phyloP scores from a whole-genome alignment of 2,113 vertebrate species.

The Hyperopisus bebe region DNA sequence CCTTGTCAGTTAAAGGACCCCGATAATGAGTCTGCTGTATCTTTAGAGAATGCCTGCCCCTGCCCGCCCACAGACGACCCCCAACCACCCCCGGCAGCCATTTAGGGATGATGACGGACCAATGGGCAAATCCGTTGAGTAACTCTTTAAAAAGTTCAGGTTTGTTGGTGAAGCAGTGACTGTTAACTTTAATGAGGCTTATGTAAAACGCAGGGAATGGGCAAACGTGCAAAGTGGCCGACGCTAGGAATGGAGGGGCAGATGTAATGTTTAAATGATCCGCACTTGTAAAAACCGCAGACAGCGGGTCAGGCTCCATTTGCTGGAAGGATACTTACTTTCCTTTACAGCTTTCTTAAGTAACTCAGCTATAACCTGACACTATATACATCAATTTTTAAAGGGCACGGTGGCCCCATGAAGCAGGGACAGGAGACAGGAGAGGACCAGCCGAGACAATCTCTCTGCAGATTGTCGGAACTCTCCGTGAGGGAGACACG shows the following conservation, averaged over 20 bases:
- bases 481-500: not conserved
- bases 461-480: not conserved
- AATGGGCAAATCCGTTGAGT: not conserved
- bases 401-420: not conserved
- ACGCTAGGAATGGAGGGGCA: not conserved
- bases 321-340: not conserved
- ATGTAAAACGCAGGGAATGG: not conserved
- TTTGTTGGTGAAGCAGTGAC: not conserved
- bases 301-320: not conserved
- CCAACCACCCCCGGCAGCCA: not conserved
- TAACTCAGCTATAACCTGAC: not conserved
- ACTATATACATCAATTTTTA: not conserved
- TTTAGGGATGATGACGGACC: not conserved
- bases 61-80: not conserved
- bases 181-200: slow-evolving; percentile 7
- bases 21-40: not conserved
- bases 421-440: not conserved
- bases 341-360: not conserved
- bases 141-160: not conserved
- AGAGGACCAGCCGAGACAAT: not conserved
- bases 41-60: not conserved
- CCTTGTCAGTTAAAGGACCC: not conserved
- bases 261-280: not conserved
- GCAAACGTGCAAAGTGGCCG: not conserved
- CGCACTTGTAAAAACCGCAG: not conserved